Conservation (phyloP, 1,140 invertebrate species). For the Pogonomyrmex californicus region DNA sequence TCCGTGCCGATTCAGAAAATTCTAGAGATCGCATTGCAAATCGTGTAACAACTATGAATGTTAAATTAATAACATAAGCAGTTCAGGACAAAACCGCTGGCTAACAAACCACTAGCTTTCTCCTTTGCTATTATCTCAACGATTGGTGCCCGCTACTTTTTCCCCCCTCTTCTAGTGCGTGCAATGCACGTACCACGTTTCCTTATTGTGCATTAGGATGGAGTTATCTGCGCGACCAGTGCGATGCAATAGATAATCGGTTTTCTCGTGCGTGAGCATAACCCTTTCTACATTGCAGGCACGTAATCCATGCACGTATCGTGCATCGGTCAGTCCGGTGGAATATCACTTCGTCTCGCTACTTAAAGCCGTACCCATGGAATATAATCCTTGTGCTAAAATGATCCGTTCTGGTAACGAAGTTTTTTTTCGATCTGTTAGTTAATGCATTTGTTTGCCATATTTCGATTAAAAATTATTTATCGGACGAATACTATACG, state of each 20-base stretch:
- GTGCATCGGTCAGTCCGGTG: slow-evolving; percentile 29
- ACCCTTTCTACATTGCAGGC: slow-evolving; percentile 34
- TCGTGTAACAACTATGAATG: not conserved
- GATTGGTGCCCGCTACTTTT: slow-evolving; percentile 20
- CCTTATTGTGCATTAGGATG: slow-evolving; percentile 44
- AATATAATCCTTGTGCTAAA: slow-evolving; percentile 3
- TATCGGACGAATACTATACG: not conserved
- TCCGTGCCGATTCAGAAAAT: not conserved
- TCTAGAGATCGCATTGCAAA: not conserved
- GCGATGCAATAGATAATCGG: slow-evolving; percentile 58
- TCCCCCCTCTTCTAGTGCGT: slow-evolving; percentile 2
- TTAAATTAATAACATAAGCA: slow-evolving; percentile 13
- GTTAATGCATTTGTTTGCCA: not conserved
- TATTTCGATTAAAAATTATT: not conserved
- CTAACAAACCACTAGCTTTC: not conserved
- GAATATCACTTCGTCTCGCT: slow-evolving; percentile 36
- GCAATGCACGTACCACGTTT: slow-evolving; percentile 47
- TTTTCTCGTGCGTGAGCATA: slow-evolving; percentile 53
- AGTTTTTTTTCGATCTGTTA: slow-evolving; percentile 2
- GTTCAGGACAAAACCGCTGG: not conserved
- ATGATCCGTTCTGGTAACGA: not conserved
- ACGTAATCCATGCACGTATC: slow-evolving; percentile 42
- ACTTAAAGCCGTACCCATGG: slow-evolving; percentile 22
- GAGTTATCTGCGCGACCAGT: slow-evolving; percentile 27
- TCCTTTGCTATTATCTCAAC: slow-evolving; percentile 15